Evolutionary conservation across 2,888 invertebrate genomes (phyloP).

Genomic region (Meliscaeva auricollis): DNA sequence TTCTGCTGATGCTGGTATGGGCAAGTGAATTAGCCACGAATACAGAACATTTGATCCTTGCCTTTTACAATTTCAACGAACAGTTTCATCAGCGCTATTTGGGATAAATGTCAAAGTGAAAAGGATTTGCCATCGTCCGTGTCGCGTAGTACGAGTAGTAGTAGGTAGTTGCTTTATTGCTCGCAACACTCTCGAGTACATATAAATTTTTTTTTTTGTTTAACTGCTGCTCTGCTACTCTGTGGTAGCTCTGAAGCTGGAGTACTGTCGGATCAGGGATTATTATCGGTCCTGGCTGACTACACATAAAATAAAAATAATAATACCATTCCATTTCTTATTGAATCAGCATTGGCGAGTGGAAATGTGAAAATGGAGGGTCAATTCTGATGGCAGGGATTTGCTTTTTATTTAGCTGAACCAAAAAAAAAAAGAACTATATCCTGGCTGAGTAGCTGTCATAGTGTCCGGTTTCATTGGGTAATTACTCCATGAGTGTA

Average conservation of each 20-base stretch:
- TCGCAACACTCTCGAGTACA: conserved; percentile 1
- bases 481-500: conserved; percentile 52
- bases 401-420: conserved; percentile 37
- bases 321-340: conserved; percentile 69
- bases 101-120: conserved; percentile 76
- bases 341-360: conserved; percentile 59
- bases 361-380: conserved; percentile 1
- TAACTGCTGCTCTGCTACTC: conserved; percentile 4
- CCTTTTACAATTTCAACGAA: conserved; percentile 59
- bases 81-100: conserved; percentile 72
- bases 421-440: conserved; percentile 21
- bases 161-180: conserved; percentile 11
- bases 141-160: too few species aligned
- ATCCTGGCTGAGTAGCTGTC: conserved; percentile 69
- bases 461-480: conserved; percentile 68
- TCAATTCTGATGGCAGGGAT: conserved; percentile 51
- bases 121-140: conserved; percentile 69
- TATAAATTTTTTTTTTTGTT: background rate
- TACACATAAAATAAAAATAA: conserved; percentile 69
- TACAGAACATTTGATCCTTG: conserved; percentile 74
- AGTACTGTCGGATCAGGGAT: conserved; percentile 66
- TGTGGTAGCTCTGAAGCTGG: background rate
- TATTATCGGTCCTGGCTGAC: conserved; percentile 62
- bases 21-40: conserved; percentile 73
- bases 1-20: background rate